These are phyloP conservation scores for Heliconius ethilla DNA, from an alignment of 2,888 invertebrate species.

Conservation along the genomic window DNA sequence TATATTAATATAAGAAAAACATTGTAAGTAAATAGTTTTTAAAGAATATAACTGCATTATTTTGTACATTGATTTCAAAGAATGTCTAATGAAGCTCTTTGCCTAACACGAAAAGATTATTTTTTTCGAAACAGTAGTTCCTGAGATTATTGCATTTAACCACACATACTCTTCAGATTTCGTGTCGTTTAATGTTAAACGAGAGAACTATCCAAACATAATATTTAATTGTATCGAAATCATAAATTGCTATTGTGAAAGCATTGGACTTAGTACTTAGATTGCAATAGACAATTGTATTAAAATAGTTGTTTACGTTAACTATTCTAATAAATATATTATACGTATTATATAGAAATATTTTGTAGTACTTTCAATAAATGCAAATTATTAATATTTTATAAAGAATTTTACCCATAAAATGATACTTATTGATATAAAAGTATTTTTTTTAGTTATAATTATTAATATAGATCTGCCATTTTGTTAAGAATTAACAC, in stretches of 20 bases:
- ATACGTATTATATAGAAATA: no score
- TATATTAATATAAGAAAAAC: neutral
- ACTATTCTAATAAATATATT: neutral
- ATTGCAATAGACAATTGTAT: constrained; percentile 26
- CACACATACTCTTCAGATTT: neutral
- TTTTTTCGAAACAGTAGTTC: neutral
- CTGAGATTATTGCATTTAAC: neutral
- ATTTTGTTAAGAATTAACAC: no score
- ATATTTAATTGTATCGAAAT: neutral
- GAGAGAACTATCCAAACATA: neutral
- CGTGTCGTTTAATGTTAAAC: neutral
- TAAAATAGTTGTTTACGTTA: constrained; percentile 18
- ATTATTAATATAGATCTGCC: no score
- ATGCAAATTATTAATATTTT: no score
- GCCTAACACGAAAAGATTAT: neutral
- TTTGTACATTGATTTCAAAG: neutral
- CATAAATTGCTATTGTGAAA: constrained; percentile 32
- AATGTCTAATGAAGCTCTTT: neutral
- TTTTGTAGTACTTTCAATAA: no score
- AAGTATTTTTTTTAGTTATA: no score
- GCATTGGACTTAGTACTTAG: constrained; percentile 37
- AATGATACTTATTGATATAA: no score
- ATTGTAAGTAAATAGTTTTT: no score
- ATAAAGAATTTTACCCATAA: no score
- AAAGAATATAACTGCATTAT: neutral